Conservation (phyloP, 2,113 vertebrate species). For the Myxocyprinus asiaticus region DNA sequence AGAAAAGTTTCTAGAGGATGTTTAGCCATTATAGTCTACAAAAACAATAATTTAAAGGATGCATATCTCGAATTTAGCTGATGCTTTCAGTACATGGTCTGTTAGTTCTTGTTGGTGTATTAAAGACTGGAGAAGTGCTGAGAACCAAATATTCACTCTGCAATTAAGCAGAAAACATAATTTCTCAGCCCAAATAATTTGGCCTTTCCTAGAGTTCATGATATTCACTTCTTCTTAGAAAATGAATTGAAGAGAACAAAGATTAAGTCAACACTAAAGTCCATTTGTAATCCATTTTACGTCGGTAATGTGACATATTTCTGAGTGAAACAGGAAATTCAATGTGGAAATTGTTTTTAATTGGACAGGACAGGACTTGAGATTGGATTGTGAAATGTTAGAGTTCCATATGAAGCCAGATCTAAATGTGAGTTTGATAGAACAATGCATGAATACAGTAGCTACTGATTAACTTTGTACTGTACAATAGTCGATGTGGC, state of each 20-base stretch:
- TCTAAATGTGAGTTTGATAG: too few relatives aligned
- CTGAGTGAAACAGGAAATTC: too few relatives aligned
- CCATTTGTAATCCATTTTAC: too few relatives aligned
- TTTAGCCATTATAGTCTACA: conserved; percentile 8
- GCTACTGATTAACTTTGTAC: too few relatives aligned
- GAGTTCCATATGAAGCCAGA: too few relatives aligned
- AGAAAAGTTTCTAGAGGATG: neutral
- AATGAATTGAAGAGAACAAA: neutral
- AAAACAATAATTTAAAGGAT: conserved; percentile 15
- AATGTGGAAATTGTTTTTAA: too few relatives aligned
- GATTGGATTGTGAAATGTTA: too few relatives aligned
- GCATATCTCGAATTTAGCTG: conserved; percentile 21
- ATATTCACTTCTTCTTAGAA: conserved; percentile 1
- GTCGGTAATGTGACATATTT: too few relatives aligned
- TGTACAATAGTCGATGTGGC: too few relatives aligned
- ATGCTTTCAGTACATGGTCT: conserved; percentile 17
- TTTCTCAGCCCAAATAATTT: conserved; percentile 25
- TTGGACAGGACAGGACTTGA: too few relatives aligned
- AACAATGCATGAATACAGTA: too few relatives aligned
- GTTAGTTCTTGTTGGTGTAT: conserved; percentile 6
- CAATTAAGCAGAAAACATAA: conserved; percentile 11
- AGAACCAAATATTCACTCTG: conserved; percentile 24
- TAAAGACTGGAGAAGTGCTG: neutral
- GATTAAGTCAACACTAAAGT: too few relatives aligned
- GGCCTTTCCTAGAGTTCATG: conserved; percentile 12